phyloP scores from a whole-genome alignment of 2,888 invertebrate genomes.

The Spialia ferax region DNA sequence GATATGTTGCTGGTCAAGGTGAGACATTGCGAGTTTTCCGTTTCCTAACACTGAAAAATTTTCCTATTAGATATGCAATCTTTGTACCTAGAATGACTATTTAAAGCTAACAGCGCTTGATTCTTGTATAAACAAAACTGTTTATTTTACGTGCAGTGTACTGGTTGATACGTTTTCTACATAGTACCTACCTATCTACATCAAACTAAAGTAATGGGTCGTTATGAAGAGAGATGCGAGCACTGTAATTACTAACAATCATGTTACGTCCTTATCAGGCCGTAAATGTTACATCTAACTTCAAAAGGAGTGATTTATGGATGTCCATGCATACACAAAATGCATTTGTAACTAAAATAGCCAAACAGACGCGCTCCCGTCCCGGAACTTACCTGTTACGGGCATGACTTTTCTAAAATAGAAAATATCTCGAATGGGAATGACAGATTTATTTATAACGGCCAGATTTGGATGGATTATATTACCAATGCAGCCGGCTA shows the following conservation, averaged over 20 bases:
- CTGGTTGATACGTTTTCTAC: slow-evolving; percentile 10
- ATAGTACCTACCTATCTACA: slow-evolving; percentile 2
- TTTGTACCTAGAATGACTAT: neutral
- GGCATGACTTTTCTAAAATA: slow-evolving; percentile 67
- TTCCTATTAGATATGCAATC: slow-evolving; percentile 43
- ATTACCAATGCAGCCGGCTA: slow-evolving; percentile 9
- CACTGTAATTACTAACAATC: slow-evolving; percentile 46
- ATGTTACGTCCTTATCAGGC: slow-evolving; percentile 65
- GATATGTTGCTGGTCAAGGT: slow-evolving; percentile 73
- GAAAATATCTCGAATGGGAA: slow-evolving; percentile 62
- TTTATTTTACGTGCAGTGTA: slow-evolving; percentile 14
- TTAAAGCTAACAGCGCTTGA: neutral
- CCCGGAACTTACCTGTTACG: slow-evolving; percentile 71
- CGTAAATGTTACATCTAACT: slow-evolving; percentile 64
- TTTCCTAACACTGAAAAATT: slow-evolving; percentile 22
- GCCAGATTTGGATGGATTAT: slow-evolving; percentile 32
- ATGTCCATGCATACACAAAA: slow-evolving; percentile 54
- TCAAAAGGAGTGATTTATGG: slow-evolving; percentile 73
- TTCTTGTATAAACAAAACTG: slow-evolving; percentile 14
- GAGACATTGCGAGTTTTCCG: slow-evolving; percentile 49
- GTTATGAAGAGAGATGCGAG: slow-evolving; percentile 38
- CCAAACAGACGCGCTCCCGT: slow-evolving; percentile 52
- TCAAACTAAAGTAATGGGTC: slow-evolving; percentile 21
- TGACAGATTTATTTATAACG: slow-evolving; percentile 70
- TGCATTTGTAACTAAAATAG: slow-evolving; percentile 62